A percentile compares a stretch with the other conserved stretches of the same genome.
Conservation (phyloP, 2,113 vertebrate genomes). For the Protobothrops flavoviridis region DNA sequence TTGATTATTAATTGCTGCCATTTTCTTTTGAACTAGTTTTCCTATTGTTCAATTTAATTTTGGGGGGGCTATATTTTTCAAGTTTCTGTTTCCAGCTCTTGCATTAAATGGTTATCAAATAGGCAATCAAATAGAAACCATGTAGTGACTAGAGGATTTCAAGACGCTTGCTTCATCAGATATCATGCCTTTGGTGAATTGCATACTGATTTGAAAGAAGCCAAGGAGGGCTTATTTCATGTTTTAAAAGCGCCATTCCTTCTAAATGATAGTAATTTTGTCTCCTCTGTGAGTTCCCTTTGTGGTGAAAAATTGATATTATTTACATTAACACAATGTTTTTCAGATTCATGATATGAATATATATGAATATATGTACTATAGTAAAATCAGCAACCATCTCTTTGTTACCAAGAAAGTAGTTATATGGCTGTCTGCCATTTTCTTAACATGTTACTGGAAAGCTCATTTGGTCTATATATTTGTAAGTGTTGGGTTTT, state of each 20-base stretch:
- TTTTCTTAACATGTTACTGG: not conserved
- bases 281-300: not conserved
- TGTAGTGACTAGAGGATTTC: not conserved
- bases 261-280: not conserved
- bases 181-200: not conserved
- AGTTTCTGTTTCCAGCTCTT: not conserved
- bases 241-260: not conserved
- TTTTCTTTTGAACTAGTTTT: not conserved
- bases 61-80: not conserved
- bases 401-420: conserved; percentile 13
- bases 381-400: conserved; percentile 3
- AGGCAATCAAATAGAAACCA: not conserved
- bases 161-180: not conserved
- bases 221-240: not conserved
- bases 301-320: not conserved
- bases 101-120: not conserved
- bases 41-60: not conserved
- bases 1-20: not conserved
- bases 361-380: not conserved
- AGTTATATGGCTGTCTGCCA: conserved; percentile 1
- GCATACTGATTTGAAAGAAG: not conserved
- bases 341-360: conserved; percentile 2
- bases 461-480: conserved; percentile 13
- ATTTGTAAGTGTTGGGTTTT: not conserved
- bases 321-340: not conserved